Conservation (phyloP, 1,140 invertebrate species). For the Thaumetopoea pityocampa region DNA sequence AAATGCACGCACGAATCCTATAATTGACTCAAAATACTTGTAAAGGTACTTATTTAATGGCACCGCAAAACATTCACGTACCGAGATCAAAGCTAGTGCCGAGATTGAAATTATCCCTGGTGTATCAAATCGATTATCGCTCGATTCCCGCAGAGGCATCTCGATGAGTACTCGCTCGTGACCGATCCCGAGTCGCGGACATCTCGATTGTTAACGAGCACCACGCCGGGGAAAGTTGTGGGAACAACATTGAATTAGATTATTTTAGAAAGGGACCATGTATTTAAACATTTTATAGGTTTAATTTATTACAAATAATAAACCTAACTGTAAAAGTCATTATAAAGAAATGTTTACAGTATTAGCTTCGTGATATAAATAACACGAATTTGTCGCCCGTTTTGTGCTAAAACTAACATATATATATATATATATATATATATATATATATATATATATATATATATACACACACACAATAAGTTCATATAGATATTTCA, state of each 20-base stretch:
- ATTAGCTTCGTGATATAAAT: too few relatives aligned
- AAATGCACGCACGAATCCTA: conserved; percentile 10
- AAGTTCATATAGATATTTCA: too few relatives aligned
- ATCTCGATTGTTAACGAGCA: conserved; percentile 11
- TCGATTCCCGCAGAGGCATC: conserved; percentile 25
- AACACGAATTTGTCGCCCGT: too few relatives aligned
- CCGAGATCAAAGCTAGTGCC: conserved; percentile 27
- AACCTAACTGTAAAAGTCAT: too few relatives aligned
- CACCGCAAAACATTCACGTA: conserved; percentile 17
- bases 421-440: too few relatives aligned
- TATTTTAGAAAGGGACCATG: conserved; percentile 3
- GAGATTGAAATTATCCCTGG: conserved; percentile 29
- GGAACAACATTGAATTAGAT: conserved; percentile 18
- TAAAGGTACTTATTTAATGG: conserved; percentile 9
- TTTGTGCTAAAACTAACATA: too few relatives aligned
- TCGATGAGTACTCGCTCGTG: conserved; percentile 28
- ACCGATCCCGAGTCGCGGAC: conserved; percentile 20
- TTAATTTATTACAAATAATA: too few relatives aligned
- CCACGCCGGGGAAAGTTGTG: conserved; percentile 21
- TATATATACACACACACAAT: too few relatives aligned
- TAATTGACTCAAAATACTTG: conserved; percentile 10
- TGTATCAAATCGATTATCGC: conserved; percentile 37
- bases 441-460: too few relatives aligned
- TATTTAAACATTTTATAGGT: too few relatives aligned
- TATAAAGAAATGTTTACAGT: too few relatives aligned